Percentiles rank a stretch among this genome's conserved stretches.
Conservation (phyloP, 2,888 invertebrate genomes). For the Bimastos eiseni region DNA sequence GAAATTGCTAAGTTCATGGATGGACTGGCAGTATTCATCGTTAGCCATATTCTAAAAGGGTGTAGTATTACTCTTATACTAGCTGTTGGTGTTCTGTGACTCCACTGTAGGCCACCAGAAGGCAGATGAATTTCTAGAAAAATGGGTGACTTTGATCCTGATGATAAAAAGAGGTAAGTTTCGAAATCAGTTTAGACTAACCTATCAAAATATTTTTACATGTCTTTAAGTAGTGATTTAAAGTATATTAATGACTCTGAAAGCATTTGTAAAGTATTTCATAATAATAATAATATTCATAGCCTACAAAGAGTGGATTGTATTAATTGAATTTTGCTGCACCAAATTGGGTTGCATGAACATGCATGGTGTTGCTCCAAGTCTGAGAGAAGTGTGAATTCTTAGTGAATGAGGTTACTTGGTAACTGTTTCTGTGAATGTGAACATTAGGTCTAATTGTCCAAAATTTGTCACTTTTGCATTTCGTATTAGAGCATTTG, state of each 20-base stretch:
- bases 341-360: not conserved
- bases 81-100: not conserved
- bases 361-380: not conserved
- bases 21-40: not conserved
- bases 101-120: not conserved
- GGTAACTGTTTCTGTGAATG: not conserved
- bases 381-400: not conserved
- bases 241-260: not conserved
- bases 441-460: not conserved
- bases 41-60: not conserved
- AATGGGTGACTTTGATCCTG: conserved; percentile 21
- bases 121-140: conserved; percentile 20
- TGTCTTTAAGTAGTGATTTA: not conserved
- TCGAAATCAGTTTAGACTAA: not conserved
- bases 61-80: not conserved
- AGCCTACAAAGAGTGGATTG: not conserved
- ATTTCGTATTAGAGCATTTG: not conserved
- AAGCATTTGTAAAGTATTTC: not conserved
- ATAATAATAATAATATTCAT: not conserved
- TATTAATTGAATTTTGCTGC: not conserved
- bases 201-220: too few relatives aligned
- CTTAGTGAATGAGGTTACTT: not conserved
- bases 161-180: conserved; percentile 9
- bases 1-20: not conserved
- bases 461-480: not conserved